Conservation (phyloP, 2,888 invertebrate species). For the Melolontha melolontha region DNA sequence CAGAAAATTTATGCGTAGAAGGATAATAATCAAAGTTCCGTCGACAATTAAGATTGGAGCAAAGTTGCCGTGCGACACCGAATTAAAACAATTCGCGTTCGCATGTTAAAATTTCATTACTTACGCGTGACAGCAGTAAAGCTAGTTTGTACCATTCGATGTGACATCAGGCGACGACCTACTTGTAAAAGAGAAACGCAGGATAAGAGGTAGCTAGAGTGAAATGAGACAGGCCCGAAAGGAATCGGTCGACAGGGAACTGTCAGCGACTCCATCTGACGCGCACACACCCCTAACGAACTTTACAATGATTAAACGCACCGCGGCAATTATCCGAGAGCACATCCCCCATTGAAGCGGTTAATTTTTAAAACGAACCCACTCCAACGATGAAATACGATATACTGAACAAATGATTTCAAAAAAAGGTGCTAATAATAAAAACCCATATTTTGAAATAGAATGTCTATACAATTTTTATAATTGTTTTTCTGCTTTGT, state of each 20-base stretch:
- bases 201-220: background rate
- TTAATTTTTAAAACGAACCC: slow-evolving; percentile 33
- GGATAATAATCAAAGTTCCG: slow-evolving; percentile 38
- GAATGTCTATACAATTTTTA: too few species aligned
- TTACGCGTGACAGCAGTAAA: slow-evolving; percentile 34
- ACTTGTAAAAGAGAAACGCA: slow-evolving; percentile 2
- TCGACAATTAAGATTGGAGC: slow-evolving; percentile 39
- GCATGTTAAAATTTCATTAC: slow-evolving; percentile 39
- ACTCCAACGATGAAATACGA: slow-evolving; percentile 30
- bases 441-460: too few species aligned
- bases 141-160: slow-evolving; percentile 19
- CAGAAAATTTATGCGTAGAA: slow-evolving; percentile 36
- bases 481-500: too few species aligned
- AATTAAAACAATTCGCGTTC: slow-evolving; percentile 37
- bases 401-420: too few species aligned
- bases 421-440: too few species aligned
- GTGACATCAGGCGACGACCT: slow-evolving; percentile 18
- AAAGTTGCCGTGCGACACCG: slow-evolving; percentile 30
- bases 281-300: slow-evolving; percentile 13
- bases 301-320: slow-evolving; percentile 30
- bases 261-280: background rate
- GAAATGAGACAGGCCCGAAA: slow-evolving; percentile 5
- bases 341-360: slow-evolving; percentile 13
- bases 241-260: slow-evolving; percentile 4
- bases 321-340: slow-evolving; percentile 1